phyloP scores from a whole-genome alignment of 2,888 invertebrate species.

The Sabatieria punctata region DNA sequence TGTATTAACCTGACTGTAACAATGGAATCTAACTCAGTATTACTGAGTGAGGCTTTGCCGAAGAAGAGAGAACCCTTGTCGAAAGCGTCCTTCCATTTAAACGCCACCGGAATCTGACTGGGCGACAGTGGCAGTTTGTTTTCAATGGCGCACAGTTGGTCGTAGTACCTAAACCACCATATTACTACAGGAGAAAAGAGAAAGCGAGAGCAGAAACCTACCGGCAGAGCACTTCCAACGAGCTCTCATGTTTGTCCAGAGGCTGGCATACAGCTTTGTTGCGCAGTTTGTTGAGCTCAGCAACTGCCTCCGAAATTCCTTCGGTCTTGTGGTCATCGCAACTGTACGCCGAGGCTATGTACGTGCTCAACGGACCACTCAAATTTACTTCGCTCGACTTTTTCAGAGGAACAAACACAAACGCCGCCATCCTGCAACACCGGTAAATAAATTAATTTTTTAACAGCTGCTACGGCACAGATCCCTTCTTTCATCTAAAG shows the following conservation, averaged over 20 bases:
- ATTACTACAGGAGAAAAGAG: background rate
- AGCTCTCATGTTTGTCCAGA: conserved; percentile 78
- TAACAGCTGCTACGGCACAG: too few relatives aligned
- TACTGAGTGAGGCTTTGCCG: conserved; percentile 73
- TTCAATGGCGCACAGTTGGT: conserved; percentile 79
- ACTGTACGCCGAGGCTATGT: conserved; percentile 71
- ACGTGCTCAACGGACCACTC: conserved; percentile 70
- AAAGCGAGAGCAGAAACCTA: conserved; percentile 37
- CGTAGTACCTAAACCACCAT: conserved; percentile 61
- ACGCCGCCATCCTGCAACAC: too few relatives aligned
- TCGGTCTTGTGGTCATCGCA: conserved; percentile 41
- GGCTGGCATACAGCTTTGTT: conserved; percentile 75
- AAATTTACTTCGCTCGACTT: conserved; percentile 87
- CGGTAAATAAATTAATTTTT: too few relatives aligned
- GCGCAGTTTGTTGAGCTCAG: conserved; percentile 59
- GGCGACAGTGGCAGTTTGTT: conserved; percentile 82
- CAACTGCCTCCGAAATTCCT: conserved; percentile 25
- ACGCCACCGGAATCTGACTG: conserved; percentile 59
- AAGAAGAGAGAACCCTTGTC: conserved; percentile 86
- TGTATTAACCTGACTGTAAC: too few relatives aligned
- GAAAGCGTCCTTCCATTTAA: conserved; percentile 99
- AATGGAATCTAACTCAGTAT: too few relatives aligned
- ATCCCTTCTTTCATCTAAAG: too few relatives aligned
- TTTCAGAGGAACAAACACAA: conserved; percentile 78
- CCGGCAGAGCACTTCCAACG: conserved; percentile 80